These are phyloP conservation scores for Phengaris alcon DNA, from an alignment of 2,888 invertebrate genomes.

Conservation along the genomic window DNA sequence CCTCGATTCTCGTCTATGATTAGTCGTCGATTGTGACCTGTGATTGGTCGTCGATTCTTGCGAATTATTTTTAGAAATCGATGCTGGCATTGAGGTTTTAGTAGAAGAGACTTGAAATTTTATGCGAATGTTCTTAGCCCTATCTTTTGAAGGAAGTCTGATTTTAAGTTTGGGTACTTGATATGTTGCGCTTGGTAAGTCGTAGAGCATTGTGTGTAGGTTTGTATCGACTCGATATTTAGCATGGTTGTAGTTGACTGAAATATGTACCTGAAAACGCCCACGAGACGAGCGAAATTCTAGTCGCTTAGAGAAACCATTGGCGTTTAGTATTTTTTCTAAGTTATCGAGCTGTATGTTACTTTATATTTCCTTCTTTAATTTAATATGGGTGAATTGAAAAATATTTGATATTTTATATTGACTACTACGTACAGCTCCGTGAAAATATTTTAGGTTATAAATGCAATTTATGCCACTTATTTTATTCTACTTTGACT, in stretches of 20 bases:
- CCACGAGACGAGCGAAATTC: not conserved
- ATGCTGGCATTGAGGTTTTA: conserved; percentile 1
- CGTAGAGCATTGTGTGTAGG: not conserved
- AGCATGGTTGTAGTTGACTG: conserved; percentile 18
- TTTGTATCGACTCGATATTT: not conserved
- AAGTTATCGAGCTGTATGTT: not conserved
- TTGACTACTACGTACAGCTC: not conserved
- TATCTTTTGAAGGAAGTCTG: not conserved
- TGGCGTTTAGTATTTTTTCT: not conserved
- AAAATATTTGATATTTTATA: not conserved
- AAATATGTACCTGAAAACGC: conserved; percentile 24
- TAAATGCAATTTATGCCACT: conserved; percentile 9
- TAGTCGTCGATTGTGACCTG: not conserved
- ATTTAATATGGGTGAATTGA: not conserved
- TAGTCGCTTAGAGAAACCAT: not conserved
- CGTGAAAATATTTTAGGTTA: not conserved
- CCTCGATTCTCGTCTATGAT: not conserved
- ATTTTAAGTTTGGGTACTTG: not conserved
- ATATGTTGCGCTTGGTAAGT: not conserved
- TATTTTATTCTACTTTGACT: conserved; percentile 2
- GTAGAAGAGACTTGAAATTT: not conserved
- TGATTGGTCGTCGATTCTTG: not conserved
- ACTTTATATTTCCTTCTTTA: not conserved
- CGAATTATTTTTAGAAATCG: not conserved
- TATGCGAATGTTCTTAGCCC: not conserved